Evolutionary conservation across 2,797 vertebrate genomes (phyloP).

Genomic region (Tapera naevia): DNA sequence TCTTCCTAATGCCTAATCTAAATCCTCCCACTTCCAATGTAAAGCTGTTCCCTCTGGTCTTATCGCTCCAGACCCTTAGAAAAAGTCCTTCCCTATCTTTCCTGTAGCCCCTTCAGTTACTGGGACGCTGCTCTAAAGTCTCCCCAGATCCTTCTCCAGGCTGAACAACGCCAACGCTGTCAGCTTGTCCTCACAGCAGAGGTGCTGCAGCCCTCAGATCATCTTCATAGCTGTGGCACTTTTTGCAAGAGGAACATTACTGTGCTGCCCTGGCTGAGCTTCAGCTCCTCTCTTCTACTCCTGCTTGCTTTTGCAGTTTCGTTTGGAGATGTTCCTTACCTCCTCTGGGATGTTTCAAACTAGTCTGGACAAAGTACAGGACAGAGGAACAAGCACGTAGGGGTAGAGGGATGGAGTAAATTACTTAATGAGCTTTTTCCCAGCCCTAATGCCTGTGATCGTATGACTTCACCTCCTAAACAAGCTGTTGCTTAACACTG

Average conservation of each 20-base stretch:
- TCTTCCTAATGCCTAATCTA: too few species aligned
- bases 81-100: too few species aligned
- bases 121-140: too few species aligned
- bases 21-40: too few species aligned
- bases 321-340: constrained; percentile 40
- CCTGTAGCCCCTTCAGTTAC: too few species aligned
- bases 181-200: too few species aligned
- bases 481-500: constrained; percentile 43
- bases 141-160: too few species aligned
- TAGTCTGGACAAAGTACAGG: constrained; percentile 57
- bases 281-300: background rate
- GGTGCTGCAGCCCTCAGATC: too few species aligned
- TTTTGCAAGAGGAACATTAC: background rate
- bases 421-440: constrained; percentile 60
- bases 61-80: too few species aligned
- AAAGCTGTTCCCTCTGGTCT: too few species aligned
- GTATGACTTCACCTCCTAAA: constrained; percentile 61
- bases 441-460: constrained; percentile 47
- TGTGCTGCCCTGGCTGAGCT: background rate
- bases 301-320: constrained; percentile 40
- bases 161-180: too few species aligned
- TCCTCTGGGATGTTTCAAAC: constrained; percentile 60
- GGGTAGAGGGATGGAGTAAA: constrained; percentile 49
- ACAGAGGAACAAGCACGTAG: constrained; percentile 46
- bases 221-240: background rate